A percentile compares a stretch with the other conserved stretches of the same genome.
phyloP scores from a whole-genome alignment of 1,140 invertebrate genomes.

The Pachyrhynchus sulphureomaculatus region DNA sequence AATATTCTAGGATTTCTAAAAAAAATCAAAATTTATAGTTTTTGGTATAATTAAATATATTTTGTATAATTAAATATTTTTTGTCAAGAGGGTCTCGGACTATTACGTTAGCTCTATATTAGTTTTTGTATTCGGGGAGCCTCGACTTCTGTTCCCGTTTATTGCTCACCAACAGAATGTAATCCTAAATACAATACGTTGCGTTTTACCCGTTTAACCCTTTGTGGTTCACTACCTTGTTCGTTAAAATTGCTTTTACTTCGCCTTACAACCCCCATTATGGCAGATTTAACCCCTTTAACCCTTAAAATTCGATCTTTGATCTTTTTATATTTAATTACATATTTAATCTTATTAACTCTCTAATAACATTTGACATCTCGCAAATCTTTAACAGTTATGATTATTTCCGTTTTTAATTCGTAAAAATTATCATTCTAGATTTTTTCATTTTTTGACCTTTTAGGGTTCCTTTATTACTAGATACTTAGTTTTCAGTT shows the following conservation, averaged over 20 bases:
- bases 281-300: conserved; percentile 18
- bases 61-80: too few relatives aligned
- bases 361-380: too few relatives aligned
- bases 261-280: conserved; percentile 19
- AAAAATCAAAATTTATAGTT: too few relatives aligned
- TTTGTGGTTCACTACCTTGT: conserved; percentile 28
- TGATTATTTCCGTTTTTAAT: too few relatives aligned
- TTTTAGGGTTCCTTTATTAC: too few relatives aligned
- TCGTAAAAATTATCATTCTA: too few relatives aligned
- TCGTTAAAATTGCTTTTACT: conserved; percentile 20
- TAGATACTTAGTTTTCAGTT: too few relatives aligned
- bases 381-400: too few relatives aligned
- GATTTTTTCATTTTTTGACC: too few relatives aligned
- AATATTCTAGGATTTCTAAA: too few relatives aligned
- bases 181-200: conserved; percentile 38
- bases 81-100: neutral
- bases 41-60: too few relatives aligned
- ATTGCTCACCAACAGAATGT: conserved; percentile 34
- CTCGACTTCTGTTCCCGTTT: conserved; percentile 28
- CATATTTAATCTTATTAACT: conserved; percentile 6
- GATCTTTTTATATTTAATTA: conserved; percentile 9
- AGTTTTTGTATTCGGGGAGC: conserved; percentile 24
- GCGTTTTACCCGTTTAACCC: conserved; percentile 33
- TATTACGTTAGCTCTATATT: neutral
- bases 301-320: conserved; percentile 15